Base-by-base conservation (phyloP, 1,140 invertebrate species). In the Bombus balteatus region DNA sequence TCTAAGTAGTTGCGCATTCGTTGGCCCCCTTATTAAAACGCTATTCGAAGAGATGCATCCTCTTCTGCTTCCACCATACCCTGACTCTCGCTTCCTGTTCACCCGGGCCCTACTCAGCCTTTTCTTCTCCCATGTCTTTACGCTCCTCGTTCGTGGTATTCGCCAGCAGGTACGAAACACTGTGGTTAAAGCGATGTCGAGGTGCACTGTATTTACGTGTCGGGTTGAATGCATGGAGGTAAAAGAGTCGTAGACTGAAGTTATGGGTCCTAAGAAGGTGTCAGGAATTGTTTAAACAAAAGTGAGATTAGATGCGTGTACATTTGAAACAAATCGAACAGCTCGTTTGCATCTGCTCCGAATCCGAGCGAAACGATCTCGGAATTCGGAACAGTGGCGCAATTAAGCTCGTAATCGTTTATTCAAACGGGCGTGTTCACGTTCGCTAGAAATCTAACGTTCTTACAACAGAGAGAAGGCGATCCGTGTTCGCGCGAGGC, bases 1-100 rank as follows among this genome's bases (percentile, higher is more conserved):
- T 83, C 62, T 81, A 59, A 90, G 83, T 90, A 85, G 82, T 88
- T 90, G 75, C 88, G 81, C 86, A 88, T 86, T 90, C 89, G 88
- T 90, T 88, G 83, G 76, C 75, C 65, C 66, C 71, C 70, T 91
- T 91, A 91, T 91, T 91, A 91, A 91, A 74, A 81, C 68, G 70
- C 85, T 78, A 83, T 84, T 84, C 70, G 75, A 83, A 39, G 39
- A 91, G 88, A 91, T 62, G 73, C 83, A 43, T 76, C 25, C n/a
- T n/a, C 71, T 68, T 41, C 73, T 32, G 34, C 70, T 34, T 72
- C 41, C 68, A 81, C 68, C 47, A 10, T 53, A 32, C 39, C 71
- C 2, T n/a, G 25, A 25, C 71, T 9, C 41, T 43, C 39, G 39
- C 28, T 74, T 74, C 39, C 70, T 72, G 25, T 9, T 41, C 32